These are phyloP conservation scores for Hydroisotoma schaefferi DNA, from an alignment of 2,888 invertebrate genomes.

Conservation along the genomic window DNA sequence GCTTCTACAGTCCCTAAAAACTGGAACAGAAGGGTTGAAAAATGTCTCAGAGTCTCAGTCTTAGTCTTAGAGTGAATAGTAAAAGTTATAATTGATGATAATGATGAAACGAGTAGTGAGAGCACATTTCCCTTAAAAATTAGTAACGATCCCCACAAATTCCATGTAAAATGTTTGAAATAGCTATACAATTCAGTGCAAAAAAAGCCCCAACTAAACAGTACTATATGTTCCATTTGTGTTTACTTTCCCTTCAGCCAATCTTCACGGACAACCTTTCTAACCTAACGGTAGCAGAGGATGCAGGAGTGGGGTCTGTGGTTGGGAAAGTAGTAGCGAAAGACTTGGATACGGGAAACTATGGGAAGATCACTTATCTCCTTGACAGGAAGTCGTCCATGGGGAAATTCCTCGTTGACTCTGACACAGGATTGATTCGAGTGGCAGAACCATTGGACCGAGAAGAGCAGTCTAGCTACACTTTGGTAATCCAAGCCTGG, in stretches of 20 bases:
- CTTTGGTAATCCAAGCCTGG: slow-evolving; percentile 81
- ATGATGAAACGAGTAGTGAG: background rate
- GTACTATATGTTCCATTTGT: too few species aligned
- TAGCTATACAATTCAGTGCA: too few species aligned
- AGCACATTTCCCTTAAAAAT: background rate
- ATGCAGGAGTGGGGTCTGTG: slow-evolving; percentile 73
- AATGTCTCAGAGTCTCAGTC: too few species aligned
- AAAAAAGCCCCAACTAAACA: too few species aligned
- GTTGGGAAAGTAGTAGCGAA: slow-evolving; percentile 79
- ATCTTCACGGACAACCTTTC: slow-evolving; percentile 39
- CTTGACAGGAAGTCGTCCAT: slow-evolving; percentile 75
- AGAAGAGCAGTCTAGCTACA: slow-evolving; percentile 75
- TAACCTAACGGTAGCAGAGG: slow-evolving; percentile 62
- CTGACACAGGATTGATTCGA: slow-evolving; percentile 74
- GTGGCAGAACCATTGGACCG: slow-evolving; percentile 65
- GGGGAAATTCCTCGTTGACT: slow-evolving; percentile 70
- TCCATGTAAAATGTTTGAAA: too few species aligned
- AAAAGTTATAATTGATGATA: background rate
- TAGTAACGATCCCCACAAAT: too few species aligned
- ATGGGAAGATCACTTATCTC: slow-evolving; percentile 80
- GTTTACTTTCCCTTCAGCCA: slow-evolving; percentile 18
- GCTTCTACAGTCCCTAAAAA: too few species aligned
- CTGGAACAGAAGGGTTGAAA: too few species aligned
- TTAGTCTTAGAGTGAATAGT: too few species aligned
- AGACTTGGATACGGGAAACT: slow-evolving; percentile 81